phyloP scores from a whole-genome alignment of 2,888 invertebrate genomes.

The Stenodema calcarata region DNA sequence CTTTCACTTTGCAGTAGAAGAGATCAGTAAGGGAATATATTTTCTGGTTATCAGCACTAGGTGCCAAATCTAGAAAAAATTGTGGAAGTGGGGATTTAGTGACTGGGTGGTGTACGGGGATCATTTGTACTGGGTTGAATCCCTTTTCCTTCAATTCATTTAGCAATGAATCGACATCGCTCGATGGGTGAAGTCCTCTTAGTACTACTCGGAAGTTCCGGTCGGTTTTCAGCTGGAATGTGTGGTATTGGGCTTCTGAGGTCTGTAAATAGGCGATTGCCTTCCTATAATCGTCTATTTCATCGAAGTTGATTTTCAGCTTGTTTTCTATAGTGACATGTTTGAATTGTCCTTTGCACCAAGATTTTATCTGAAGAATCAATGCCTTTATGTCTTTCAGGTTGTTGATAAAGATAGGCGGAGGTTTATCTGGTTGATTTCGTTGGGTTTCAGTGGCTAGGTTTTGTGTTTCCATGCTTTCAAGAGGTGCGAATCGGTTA shows the following conservation, averaged over 20 bases:
- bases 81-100: no score
- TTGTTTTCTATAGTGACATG: neutral
- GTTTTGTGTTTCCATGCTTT: neutral
- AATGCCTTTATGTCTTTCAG: slow-evolving; percentile 26
- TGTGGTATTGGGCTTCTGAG: neutral
- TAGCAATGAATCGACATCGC: no score
- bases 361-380: neutral
- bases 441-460: neutral
- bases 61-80: no score
- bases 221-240: slow-evolving; percentile 8
- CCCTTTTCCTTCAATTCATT: no score
- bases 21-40: no score
- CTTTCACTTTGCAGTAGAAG: no score
- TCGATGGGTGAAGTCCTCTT: no score
- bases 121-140: no score
- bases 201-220: no score
- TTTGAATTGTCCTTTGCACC: neutral
- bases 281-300: neutral
- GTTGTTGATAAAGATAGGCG: slow-evolving; percentile 5
- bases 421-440: slow-evolving; percentile 5
- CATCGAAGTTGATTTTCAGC: neutral
- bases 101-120: no score
- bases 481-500: slow-evolving; percentile 1
- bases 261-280: neutral
- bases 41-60: no score